Conservation (phyloP, 2,888 invertebrate genomes). For the Caprella mutica region DNA sequence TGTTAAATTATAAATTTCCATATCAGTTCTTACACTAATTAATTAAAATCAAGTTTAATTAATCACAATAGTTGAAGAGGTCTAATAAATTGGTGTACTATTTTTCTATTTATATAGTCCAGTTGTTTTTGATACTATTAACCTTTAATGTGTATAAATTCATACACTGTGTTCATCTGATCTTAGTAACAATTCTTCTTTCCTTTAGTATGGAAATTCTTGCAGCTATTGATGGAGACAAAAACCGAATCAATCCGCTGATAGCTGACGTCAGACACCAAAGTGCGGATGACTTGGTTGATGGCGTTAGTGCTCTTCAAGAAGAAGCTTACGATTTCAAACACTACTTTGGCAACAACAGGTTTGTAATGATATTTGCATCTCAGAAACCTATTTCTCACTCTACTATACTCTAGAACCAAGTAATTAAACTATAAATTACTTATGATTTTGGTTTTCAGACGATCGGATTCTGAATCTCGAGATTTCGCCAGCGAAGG, state of each 20-base stretch:
- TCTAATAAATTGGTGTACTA: neutral
- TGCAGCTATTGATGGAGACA: slow-evolving; percentile 21
- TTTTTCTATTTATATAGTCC: neutral
- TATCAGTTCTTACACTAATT: neutral
- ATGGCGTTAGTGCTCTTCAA: slow-evolving; percentile 48
- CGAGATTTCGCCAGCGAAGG: slow-evolving; percentile 49
- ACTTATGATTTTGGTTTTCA: too few relatives aligned
- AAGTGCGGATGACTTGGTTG: slow-evolving; percentile 48
- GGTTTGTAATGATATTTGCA: too few relatives aligned
- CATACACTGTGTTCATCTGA: neutral
- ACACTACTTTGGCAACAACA: slow-evolving; percentile 39
- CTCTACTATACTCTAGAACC: slow-evolving; percentile 10
- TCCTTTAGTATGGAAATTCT: slow-evolving; percentile 27
- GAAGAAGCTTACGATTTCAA: slow-evolving; percentile 41
- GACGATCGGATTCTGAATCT: slow-evolving; percentile 23
- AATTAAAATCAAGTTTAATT: neutral
- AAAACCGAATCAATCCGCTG: slow-evolving; percentile 38
- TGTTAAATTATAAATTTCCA: neutral
- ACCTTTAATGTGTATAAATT: neutral
- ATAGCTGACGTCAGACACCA: slow-evolving; percentile 57
- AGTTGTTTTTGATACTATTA: neutral
- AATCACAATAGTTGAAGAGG: neutral
- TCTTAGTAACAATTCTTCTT: neutral
- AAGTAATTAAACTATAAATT: slow-evolving; percentile 9
- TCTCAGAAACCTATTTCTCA: slow-evolving; percentile 5